These are phyloP conservation scores for Fregetta grallaria DNA, from an alignment of 2,113 vertebrate species.

Conservation along the genomic window DNA sequence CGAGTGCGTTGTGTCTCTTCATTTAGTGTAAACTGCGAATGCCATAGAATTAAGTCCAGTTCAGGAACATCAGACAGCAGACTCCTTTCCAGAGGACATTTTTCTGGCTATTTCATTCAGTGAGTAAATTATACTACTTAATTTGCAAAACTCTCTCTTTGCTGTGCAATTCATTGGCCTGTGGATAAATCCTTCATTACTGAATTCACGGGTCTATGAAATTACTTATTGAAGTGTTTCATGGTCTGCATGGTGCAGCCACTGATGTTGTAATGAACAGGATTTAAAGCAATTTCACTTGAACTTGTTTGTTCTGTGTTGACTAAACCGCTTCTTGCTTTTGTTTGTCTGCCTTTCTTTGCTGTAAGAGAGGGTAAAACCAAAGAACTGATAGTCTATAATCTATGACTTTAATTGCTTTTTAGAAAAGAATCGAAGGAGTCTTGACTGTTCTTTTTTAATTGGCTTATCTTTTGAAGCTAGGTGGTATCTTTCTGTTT, in stretches of 20 bases:
- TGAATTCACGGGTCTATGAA: not conserved
- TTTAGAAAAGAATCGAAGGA: not conserved
- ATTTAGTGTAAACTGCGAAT: not conserved
- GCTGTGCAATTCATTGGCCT: not conserved
- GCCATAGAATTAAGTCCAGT: not conserved
- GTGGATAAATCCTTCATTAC: slow-evolving; percentile 41
- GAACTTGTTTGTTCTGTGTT: slow-evolving; percentile 18
- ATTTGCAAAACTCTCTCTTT: not conserved
- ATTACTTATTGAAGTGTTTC: slow-evolving; percentile 17
- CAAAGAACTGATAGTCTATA: not conserved
- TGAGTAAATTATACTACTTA: not conserved
- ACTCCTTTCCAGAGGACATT: not conserved
- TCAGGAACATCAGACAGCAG: not conserved
- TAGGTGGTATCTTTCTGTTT: not conserved
- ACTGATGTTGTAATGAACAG: not conserved
- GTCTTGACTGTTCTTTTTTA: not conserved
- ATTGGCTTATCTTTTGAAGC: not conserved
- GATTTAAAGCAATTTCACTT: slow-evolving; percentile 26
- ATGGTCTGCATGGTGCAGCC: not conserved
- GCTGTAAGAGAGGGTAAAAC: not conserved
- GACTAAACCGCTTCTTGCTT: not conserved
- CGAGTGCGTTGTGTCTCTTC: not conserved
- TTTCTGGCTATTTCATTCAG: not conserved
- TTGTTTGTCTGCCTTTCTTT: not conserved
- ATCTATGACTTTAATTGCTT: not conserved